These are phyloP conservation scores for Scolopax rusticola DNA, from an alignment of 2,797 vertebrate genomes.

Conservation along the genomic window DNA sequence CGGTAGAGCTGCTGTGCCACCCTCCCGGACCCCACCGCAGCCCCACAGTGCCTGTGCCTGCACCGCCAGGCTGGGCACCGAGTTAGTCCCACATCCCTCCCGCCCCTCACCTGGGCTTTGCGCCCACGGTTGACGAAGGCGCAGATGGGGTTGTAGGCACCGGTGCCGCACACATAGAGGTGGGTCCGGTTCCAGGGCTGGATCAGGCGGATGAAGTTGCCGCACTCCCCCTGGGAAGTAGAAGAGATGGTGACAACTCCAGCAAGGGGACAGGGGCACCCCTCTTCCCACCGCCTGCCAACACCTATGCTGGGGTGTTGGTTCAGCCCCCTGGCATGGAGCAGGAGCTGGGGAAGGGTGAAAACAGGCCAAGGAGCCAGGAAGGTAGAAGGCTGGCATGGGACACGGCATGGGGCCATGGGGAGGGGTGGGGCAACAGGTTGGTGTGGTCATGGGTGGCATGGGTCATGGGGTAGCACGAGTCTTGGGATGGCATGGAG, in stretches of 20 bases:
- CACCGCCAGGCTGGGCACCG: rapidly evolving
- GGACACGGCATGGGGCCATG: no score
- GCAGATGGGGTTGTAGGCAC: slow-evolving; percentile 98
- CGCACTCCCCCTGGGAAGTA: slow-evolving; percentile 91
- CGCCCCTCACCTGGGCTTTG: slow-evolving; percentile 91
- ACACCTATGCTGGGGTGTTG: neutral
- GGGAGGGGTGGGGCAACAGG: rapidly evolving
- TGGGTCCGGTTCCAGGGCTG: slow-evolving; percentile 99
- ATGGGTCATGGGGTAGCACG: neutral
- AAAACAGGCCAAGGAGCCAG: neutral
- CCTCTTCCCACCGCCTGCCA: neutral
- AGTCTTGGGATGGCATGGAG: neutral
- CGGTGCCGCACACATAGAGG: slow-evolving; percentile 96
- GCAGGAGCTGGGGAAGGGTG: neutral
- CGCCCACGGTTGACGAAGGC: slow-evolving; percentile 95
- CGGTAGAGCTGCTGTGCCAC: neutral
- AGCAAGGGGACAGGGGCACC: rapidly evolving
- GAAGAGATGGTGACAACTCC: neutral
- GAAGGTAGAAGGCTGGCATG: neutral
- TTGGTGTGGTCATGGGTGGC: neutral
- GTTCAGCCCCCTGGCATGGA: neutral
- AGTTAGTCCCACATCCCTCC: neutral
- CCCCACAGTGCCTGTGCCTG: rapidly evolving
- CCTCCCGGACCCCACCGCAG: neutral
- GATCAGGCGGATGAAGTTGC: slow-evolving; percentile 98